These are phyloP conservation scores for Tachina fera DNA, from an alignment of 2,888 invertebrate genomes.

Conservation along the genomic window DNA sequence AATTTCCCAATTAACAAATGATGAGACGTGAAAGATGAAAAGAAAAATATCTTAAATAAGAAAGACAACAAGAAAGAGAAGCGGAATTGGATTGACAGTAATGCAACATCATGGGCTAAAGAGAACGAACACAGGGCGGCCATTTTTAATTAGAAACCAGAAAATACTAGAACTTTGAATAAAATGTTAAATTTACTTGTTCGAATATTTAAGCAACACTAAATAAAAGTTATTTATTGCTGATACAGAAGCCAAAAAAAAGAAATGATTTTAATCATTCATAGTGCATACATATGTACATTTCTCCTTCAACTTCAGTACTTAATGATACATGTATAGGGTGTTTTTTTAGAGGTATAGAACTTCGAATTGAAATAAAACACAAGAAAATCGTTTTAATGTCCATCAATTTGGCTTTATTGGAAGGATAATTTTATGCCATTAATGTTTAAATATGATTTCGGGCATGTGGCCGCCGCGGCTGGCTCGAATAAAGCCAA, in stretches of 20 bases:
- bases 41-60: slow-evolving; percentile 22
- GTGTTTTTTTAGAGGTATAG: too few relatives aligned
- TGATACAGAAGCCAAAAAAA: neutral
- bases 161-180: slow-evolving; percentile 1
- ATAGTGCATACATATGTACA: too few relatives aligned
- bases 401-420: too few relatives aligned
- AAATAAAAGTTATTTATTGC: neutral
- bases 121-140: slow-evolving; percentile 31
- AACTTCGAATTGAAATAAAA: too few relatives aligned
- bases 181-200: neutral
- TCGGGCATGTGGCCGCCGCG: too few relatives aligned
- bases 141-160: slow-evolving; percentile 50
- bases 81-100: slow-evolving; percentile 61
- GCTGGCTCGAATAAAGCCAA: too few relatives aligned
- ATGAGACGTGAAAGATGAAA: slow-evolving; percentile 62
- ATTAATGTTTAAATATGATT: too few relatives aligned
- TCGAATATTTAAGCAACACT: neutral
- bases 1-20: slow-evolving; percentile 71
- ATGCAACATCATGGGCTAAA: slow-evolving; percentile 53
- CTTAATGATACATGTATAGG: too few relatives aligned
- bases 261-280: neutral
- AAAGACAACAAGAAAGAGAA: slow-evolving; percentile 10
- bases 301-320: too few relatives aligned
- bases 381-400: too few relatives aligned
- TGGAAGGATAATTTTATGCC: too few relatives aligned